Evolutionary conservation across 2,888 invertebrate species (phyloP), one percentile per base, ranked within the genome.

Genomic region (Plebejus anna): DNA sequence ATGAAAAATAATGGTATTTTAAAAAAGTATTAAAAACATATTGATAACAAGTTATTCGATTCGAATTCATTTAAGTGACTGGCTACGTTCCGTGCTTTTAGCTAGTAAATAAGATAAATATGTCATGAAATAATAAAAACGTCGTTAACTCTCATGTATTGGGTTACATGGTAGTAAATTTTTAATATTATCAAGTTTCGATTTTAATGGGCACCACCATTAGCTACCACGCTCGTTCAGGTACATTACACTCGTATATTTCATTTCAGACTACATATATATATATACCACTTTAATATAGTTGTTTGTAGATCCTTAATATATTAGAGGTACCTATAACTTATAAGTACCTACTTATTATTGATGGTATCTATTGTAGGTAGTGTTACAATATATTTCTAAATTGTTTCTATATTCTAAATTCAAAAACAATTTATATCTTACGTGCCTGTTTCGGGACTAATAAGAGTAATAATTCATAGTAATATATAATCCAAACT

Each of bases 61-160:
- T 59, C 22, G 22, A 28, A 61, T 61, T 7, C 22, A 66, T 16
- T 36, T 36, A 66, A 66, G 61, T 61, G 0, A n/a, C 4, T 0
- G 61, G 61, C 11, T 28, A 28, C 61, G 22, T 28, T 28, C 11
- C 28, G 16, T 5, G 66, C 66, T 13, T 36, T 66, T 66, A 66
- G 32, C 66, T 66, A 66, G 42, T 71, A 71, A 71, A 42, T 71
- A 42, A 71, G 71, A 71, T 71, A 71, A 71, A 71, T 71, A 71
- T 22, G 42, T 71, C 71, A 71, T n/a, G 71, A 71, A 42, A 71
- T 71, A 71, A 71, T 71, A 71, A 71, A 71, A 71, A 71, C 42
- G 71, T 71, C 71, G 38, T 71, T 71, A 42, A 42, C 22, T 22
- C 71, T 38, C 38, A 1, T 42, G 42, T 71, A 42, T 71, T 11